Evolutionary conservation across 2,888 invertebrate species (phyloP).

Genomic region (Oxyscelio sp.): DNA sequence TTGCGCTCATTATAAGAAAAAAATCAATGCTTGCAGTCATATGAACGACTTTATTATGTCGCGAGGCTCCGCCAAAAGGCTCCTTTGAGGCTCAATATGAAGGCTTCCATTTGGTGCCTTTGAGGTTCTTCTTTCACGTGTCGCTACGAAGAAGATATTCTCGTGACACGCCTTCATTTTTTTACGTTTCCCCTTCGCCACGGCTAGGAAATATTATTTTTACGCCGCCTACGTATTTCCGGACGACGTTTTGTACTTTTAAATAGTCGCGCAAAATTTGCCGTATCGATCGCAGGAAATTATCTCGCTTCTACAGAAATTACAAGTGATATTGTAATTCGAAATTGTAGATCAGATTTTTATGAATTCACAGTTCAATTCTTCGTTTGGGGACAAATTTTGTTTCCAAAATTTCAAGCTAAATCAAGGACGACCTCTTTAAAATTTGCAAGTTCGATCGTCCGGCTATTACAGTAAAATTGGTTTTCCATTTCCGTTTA

Average conservation of each 20-base stretch:
- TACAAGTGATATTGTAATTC: too few relatives aligned
- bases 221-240: constrained; percentile 57
- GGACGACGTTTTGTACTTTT: constrained; percentile 46
- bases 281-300: constrained; percentile 3
- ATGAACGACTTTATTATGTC: constrained; percentile 66
- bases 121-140: constrained; percentile 69
- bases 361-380: too few relatives aligned
- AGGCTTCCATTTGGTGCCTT: constrained; percentile 71
- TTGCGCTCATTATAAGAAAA: constrained; percentile 28
- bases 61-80: constrained; percentile 43
- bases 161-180: constrained; percentile 60
- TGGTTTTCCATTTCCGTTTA: neutral
- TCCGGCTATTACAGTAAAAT: neutral
- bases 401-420: too few relatives aligned
- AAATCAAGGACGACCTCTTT: too few relatives aligned
- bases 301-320: too few relatives aligned
- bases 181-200: constrained; percentile 51
- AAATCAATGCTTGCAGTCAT: constrained; percentile 61
- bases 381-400: too few relatives aligned
- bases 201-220: constrained; percentile 60
- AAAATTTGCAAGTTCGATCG: too few relatives aligned
- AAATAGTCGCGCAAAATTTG: constrained; percentile 18
- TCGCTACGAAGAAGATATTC: constrained; percentile 70
- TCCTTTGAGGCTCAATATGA: constrained; percentile 64
- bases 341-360: too few relatives aligned